Evolutionary conservation across 2,888 invertebrate species (phyloP).

Genomic region (Cephus spinipes): DNA sequence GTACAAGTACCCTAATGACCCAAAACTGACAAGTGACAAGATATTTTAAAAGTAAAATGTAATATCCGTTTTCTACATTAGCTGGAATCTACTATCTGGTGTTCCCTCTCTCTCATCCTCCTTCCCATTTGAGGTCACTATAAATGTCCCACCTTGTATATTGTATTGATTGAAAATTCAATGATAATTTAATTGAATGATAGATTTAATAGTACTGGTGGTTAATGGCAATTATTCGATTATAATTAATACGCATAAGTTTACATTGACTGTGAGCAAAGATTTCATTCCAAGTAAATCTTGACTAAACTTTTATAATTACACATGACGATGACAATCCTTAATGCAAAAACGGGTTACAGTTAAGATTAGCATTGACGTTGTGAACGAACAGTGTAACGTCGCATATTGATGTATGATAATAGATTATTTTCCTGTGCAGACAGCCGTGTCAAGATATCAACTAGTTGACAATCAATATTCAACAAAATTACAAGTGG

Average conservation of each 20-base stretch:
- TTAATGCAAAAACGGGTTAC: conserved; percentile 8
- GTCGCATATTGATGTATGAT: conserved; percentile 13
- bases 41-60: too few relatives aligned
- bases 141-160: background rate
- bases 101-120: too few relatives aligned
- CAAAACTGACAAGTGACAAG: too few relatives aligned
- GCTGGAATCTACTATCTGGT: too few relatives aligned
- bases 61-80: too few relatives aligned
- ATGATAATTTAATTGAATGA: too few relatives aligned
- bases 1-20: too few relatives aligned
- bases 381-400: background rate
- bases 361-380: conserved; percentile 17
- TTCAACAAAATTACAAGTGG: background rate
- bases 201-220: background rate
- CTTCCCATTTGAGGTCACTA: too few relatives aligned
- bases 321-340: conserved; percentile 7
- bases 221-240: background rate
- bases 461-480: background rate
- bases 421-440: background rate
- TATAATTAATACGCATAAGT: background rate
- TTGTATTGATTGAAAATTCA: background rate
- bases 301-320: background rate
- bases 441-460: background rate
- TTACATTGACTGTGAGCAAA: background rate
- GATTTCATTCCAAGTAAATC: background rate